phyloP scores from a whole-genome alignment of 2,888 invertebrate species.

The Acanthosepion esculentum region DNA sequence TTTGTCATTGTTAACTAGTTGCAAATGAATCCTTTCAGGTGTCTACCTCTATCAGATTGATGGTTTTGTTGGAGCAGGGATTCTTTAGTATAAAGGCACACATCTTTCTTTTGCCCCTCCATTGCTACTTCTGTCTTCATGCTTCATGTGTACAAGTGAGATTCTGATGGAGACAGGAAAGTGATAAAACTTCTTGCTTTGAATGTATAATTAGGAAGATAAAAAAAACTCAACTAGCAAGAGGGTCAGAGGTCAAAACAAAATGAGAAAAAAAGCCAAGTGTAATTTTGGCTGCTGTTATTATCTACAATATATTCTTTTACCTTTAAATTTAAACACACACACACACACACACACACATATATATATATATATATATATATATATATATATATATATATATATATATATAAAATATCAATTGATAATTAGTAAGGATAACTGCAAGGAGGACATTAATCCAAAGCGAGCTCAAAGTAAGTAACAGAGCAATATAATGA shows the following conservation, averaged over 20 bases:
- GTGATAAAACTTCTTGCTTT: background rate
- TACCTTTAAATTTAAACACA: background rate
- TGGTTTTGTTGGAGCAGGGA: conserved; percentile 1
- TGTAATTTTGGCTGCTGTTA: background rate
- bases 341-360: background rate
- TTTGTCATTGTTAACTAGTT: conserved; percentile 21
- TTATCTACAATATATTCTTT: background rate
- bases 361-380: background rate
- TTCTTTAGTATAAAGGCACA: background rate
- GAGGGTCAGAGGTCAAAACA: too few relatives aligned
- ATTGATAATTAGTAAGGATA: too few relatives aligned
- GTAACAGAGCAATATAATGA: too few relatives aligned
- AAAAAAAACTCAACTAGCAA: background rate
- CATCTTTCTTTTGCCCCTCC: background rate
- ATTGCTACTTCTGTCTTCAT: background rate
- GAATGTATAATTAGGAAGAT: background rate
- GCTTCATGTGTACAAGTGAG: background rate
- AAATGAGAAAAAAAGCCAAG: background rate
- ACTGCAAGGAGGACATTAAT: too few relatives aligned
- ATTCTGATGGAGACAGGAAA: background rate
- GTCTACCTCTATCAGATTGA: conserved; percentile 16
- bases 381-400: background rate
- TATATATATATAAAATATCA: background rate
- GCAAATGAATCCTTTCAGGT: background rate
- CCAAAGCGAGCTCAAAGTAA: too few relatives aligned